Evolutionary conservation across 1,140 invertebrate genomes (phyloP).

Genomic region (Zaprionus nigranus): DNA sequence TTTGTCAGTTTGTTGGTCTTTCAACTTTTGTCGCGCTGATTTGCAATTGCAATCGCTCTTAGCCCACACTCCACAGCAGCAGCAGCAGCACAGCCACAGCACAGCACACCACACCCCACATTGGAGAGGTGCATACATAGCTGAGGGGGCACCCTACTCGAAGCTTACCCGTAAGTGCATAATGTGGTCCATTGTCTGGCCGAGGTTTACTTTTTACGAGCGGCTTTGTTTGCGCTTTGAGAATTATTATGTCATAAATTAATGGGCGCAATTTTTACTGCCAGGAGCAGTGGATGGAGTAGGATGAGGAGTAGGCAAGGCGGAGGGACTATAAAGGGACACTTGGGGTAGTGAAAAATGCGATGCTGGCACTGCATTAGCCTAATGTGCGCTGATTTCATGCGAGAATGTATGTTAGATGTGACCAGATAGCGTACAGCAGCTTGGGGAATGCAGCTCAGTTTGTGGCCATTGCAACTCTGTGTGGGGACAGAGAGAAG

Average conservation of each 20-base stretch:
- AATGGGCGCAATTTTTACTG: conserved; percentile 77
- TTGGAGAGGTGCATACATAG: background rate
- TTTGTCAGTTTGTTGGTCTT: conserved; percentile 51
- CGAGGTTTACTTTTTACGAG: conserved; percentile 65
- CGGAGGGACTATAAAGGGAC: conserved; percentile 48
- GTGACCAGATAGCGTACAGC: conserved; percentile 40
- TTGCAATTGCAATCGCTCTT: conserved; percentile 50
- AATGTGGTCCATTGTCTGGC: conserved; percentile 70
- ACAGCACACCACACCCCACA: background rate
- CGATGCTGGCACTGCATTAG: conserved; percentile 63
- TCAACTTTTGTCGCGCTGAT: conserved; percentile 74
- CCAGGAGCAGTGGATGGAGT: background rate
- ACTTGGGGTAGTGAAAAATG: conserved; percentile 68
- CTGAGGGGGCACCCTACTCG: conserved; percentile 52
- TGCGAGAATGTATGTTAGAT: conserved; percentile 55
- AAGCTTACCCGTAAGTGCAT: conserved; percentile 51
- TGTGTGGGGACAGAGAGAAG: background rate
- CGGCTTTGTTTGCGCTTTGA: conserved; percentile 80
- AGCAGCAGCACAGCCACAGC: too few species aligned
- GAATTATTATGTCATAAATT: conserved; percentile 83
- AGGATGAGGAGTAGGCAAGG: conserved; percentile 1
- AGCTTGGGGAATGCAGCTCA: conserved; percentile 2
- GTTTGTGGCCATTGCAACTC: background rate
- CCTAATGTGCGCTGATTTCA: conserved; percentile 57
- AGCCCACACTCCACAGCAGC: conserved; percentile 10